These are phyloP conservation scores for Apostichopus japonicus DNA, from an alignment of 35 echinoderm and acorn worm species.

Conservation along the genomic window DNA sequence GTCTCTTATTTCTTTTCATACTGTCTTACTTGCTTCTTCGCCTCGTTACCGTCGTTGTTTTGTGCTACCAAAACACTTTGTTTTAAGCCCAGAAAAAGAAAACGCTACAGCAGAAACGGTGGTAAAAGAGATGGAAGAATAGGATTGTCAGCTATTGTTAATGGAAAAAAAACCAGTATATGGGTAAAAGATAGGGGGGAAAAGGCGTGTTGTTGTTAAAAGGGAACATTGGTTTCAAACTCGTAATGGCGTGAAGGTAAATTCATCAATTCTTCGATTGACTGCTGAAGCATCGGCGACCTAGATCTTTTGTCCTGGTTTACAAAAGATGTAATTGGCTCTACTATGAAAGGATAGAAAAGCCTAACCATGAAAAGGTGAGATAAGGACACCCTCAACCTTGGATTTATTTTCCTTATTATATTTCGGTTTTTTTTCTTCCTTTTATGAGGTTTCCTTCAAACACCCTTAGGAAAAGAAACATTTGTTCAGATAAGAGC, in stretches of 20 bases:
- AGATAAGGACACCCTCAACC: not conserved
- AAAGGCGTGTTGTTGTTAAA: not conserved
- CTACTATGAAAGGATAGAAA: not conserved
- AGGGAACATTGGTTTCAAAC: not conserved
- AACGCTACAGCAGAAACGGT: not conserved
- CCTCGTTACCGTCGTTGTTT: not conserved
- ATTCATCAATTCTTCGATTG: not conserved
- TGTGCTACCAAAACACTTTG: conserved; percentile 29
- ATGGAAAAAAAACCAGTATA: not conserved
- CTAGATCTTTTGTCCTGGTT: not conserved
- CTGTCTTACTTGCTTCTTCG: not conserved
- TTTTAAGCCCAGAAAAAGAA: conserved; percentile 13
- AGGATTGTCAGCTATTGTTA: not conserved
- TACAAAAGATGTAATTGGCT: not conserved
- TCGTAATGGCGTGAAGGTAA: not conserved
- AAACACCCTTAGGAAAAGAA: conserved; percentile 41
- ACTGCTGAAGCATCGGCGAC: not conserved
- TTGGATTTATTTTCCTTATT: too few species aligned
- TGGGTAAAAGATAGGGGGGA: not conserved
- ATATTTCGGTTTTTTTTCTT: not conserved
- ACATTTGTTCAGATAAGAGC: conserved; percentile 50
- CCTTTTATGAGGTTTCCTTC: not conserved
- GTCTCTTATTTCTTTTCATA: not conserved
- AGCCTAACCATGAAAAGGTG: conserved; percentile 2
- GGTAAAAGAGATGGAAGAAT: not conserved